These are phyloP conservation scores for Anniella stebbinsi DNA, from an alignment of 2,797 vertebrate genomes.

Conservation along the genomic window DNA sequence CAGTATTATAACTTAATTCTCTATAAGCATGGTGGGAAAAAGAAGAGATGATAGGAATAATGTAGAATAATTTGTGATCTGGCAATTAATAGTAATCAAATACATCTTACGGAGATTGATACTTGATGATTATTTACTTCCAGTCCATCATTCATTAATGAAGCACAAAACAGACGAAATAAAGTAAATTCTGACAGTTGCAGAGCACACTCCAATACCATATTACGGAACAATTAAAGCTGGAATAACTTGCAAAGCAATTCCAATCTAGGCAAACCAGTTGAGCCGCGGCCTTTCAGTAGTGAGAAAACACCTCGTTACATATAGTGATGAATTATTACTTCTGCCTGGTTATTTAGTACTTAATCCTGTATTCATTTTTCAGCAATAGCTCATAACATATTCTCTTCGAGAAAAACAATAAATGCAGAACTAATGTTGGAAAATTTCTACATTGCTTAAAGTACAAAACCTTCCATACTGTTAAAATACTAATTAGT, in stretches of 20 bases:
- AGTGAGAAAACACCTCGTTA: slow-evolving; percentile 47
- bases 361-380: slow-evolving; percentile 33
- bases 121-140: slow-evolving; percentile 73
- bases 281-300: slow-evolving; percentile 48
- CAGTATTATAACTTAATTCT: slow-evolving; percentile 30
- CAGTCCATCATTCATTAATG: slow-evolving; percentile 76
- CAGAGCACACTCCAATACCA: slow-evolving; percentile 57
- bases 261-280: slow-evolving; percentile 57
- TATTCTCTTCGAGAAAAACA: slow-evolving; percentile 21
- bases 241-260: slow-evolving; percentile 57
- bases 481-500: slow-evolving; percentile 19
- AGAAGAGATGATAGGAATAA: slow-evolving; percentile 51
- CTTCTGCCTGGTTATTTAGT: slow-evolving; percentile 27
- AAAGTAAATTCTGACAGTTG: slow-evolving; percentile 59
- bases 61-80: slow-evolving; percentile 64
- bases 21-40: slow-evolving; percentile 28
- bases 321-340: slow-evolving; percentile 47
- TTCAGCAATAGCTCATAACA: slow-evolving; percentile 22
- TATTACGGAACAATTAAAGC: slow-evolving; percentile 68
- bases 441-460: slow-evolving; percentile 26
- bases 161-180: slow-evolving; percentile 70
- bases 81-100: slow-evolving; percentile 57
- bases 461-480: slow-evolving; percentile 44
- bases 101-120: slow-evolving; percentile 59
- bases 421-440: background rate